These are phyloP conservation scores for Strigamia crassipes DNA, from an alignment of 2,888 invertebrate genomes.

Conservation along the genomic window DNA sequence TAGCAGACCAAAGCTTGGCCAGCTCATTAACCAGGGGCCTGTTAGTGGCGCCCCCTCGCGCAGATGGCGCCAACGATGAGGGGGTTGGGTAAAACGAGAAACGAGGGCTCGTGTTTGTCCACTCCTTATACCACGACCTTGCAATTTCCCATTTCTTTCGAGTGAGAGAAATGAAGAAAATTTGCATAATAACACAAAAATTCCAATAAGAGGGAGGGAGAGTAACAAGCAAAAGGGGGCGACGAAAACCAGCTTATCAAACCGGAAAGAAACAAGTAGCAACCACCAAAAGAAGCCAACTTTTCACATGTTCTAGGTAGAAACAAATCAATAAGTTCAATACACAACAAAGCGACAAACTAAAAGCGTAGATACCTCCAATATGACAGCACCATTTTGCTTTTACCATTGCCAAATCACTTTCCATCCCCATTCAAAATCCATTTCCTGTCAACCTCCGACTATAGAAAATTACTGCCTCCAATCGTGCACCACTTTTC, in stretches of 20 bases:
- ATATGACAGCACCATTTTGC: slow-evolving; percentile 22
- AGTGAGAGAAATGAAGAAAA: slow-evolving; percentile 32
- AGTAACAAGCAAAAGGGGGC: neutral
- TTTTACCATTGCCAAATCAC: slow-evolving; percentile 16
- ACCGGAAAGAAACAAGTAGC: slow-evolving; percentile 25
- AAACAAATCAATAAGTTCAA: slow-evolving; percentile 25
- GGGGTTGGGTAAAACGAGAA: slow-evolving; percentile 36
- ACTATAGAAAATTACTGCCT: neutral
- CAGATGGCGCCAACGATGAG: slow-evolving; percentile 42
- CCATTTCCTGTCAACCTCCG: slow-evolving; percentile 23
- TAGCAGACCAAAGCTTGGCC: slow-evolving; percentile 36
- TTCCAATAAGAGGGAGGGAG: slow-evolving; percentile 30
- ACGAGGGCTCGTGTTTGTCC: slow-evolving; percentile 32
- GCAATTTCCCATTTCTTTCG: slow-evolving; percentile 34
- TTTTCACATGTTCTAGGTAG: slow-evolving; percentile 11
- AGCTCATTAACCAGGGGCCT: slow-evolving; percentile 39
- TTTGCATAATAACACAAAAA: slow-evolving; percentile 40
- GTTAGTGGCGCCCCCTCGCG: slow-evolving; percentile 42
- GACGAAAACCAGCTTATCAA: slow-evolving; percentile 12
- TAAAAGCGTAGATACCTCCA: slow-evolving; percentile 20
- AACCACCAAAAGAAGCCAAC: slow-evolving; percentile 27
- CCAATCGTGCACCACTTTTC: neutral
- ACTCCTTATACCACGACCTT: slow-evolving; percentile 25
- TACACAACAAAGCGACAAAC: slow-evolving; percentile 7
- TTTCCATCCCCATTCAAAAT: neutral